Evolutionary conservation across 2,888 invertebrate genomes (phyloP).

Genomic region (Autographa gamma): DNA sequence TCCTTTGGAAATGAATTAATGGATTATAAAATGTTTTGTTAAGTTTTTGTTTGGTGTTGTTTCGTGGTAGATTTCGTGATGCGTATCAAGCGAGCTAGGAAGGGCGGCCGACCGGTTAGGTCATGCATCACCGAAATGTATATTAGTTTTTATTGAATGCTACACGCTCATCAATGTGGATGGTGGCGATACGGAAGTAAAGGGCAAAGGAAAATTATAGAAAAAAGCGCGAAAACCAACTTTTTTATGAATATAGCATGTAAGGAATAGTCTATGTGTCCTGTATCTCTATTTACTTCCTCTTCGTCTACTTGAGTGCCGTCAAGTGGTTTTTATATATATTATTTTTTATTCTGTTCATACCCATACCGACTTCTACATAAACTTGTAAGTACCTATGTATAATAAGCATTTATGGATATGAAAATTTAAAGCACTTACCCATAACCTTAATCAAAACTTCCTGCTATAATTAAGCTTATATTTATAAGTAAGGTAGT

Average conservation of each 20-base stretch:
- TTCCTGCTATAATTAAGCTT: too few relatives aligned
- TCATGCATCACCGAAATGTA: slow-evolving; percentile 73
- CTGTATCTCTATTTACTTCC: too few relatives aligned
- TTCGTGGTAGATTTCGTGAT: slow-evolving; percentile 44
- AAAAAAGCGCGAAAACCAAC: slow-evolving; percentile 13
- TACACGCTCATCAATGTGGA: slow-evolving; percentile 22
- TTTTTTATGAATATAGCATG: too few relatives aligned
- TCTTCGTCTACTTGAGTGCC: not conserved
- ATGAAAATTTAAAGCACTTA: too few relatives aligned
- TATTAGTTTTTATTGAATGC: slow-evolving; percentile 45
- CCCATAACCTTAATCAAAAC: too few relatives aligned
- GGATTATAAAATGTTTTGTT: slow-evolving; percentile 11
- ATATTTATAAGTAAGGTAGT: too few relatives aligned
- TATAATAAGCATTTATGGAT: too few relatives aligned
- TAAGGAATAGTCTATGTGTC: too few relatives aligned
- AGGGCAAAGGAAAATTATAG: slow-evolving; percentile 28
- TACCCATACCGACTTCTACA: too few relatives aligned
- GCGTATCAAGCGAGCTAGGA: slow-evolving; percentile 57
- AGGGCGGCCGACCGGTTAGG: slow-evolving; percentile 68
- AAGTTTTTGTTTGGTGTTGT: slow-evolving; percentile 22
- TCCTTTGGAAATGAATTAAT: slow-evolving; percentile 14
- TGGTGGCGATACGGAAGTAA: slow-evolving; percentile 36
- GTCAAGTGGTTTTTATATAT: too few relatives aligned
- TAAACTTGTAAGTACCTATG: too few relatives aligned
- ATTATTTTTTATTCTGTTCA: too few relatives aligned